These are phyloP conservation scores for Sandelia bainsii DNA, from an alignment of 2,797 vertebrate species.

Conservation along the genomic window DNA sequence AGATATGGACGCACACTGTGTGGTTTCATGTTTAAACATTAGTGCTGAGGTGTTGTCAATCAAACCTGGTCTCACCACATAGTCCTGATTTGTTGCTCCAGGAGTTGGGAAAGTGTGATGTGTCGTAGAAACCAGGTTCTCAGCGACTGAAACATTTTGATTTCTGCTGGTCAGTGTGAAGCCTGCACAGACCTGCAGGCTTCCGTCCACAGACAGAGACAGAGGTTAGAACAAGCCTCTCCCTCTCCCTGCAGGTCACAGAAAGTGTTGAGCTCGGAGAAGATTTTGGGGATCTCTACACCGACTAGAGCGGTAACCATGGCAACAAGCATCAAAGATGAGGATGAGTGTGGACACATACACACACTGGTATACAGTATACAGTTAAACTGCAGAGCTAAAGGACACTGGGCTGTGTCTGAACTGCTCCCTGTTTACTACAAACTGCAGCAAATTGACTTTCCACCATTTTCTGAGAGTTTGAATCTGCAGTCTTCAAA, in stretches of 20 bases:
- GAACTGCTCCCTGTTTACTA: neutral
- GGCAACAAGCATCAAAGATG: conserved; percentile 59
- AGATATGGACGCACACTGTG: too few species aligned
- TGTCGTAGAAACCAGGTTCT: neutral
- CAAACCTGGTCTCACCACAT: too few species aligned
- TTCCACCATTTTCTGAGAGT: neutral
- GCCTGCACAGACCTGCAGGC: conserved; percentile 4
- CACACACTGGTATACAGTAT: neutral
- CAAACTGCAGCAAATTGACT: neutral
- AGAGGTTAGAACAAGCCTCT: neutral
- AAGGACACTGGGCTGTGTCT: neutral
- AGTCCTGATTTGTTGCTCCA: too few species aligned
- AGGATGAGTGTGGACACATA: conserved; percentile 5
- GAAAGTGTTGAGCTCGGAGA: conserved; percentile 40
- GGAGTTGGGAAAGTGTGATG: too few species aligned
- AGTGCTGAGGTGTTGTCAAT: too few species aligned
- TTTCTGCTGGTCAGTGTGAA: neutral
- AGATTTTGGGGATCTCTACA: conserved; percentile 28
- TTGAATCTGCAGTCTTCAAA: neutral
- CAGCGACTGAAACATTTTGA: neutral
- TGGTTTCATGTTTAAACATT: too few species aligned
- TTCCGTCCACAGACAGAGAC: neutral
- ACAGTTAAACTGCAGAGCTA: neutral
- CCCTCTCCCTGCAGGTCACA: conserved; percentile 35
- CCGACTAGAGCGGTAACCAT: conserved; percentile 54